Percentiles rank a stretch among this genome's conserved stretches.
Evolutionary conservation across 1,140 invertebrate species (phyloP).

Genomic region (Lordiphosa collinella): DNA sequence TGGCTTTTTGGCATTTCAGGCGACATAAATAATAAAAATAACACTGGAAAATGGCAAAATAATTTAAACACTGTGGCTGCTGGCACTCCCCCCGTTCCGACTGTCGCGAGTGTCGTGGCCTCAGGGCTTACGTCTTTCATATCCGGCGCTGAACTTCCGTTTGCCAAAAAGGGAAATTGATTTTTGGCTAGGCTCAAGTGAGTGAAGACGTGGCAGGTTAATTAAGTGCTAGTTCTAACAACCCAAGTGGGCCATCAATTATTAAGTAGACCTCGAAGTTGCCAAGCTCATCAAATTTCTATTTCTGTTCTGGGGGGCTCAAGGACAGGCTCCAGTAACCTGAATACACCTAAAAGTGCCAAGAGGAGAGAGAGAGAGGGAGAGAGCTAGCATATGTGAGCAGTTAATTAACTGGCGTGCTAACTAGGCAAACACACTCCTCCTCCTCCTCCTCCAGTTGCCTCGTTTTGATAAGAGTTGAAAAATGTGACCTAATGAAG

Average conservation of each 20-base stretch:
- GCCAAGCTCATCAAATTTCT: slow-evolving; percentile 42
- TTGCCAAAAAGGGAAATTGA: slow-evolving; percentile 57
- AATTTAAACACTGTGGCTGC: slow-evolving; percentile 9
- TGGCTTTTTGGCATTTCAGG: slow-evolving; percentile 38
- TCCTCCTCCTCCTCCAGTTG: not conserved
- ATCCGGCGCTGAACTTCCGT: slow-evolving; percentile 47
- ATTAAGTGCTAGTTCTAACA: slow-evolving; percentile 66
- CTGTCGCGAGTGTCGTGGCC: slow-evolving; percentile 36
- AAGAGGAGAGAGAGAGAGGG: not conserved
- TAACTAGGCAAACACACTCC: slow-evolving; percentile 51
- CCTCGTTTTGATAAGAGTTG: slow-evolving; percentile 24
- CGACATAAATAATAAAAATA: slow-evolving; percentile 51
- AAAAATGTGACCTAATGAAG: slow-evolving; percentile 72
- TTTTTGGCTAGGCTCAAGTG: slow-evolving; percentile 26
- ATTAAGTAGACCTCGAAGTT: slow-evolving; percentile 35
- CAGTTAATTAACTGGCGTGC: slow-evolving; percentile 61
- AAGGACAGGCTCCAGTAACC: slow-evolving; percentile 65
- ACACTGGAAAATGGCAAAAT: slow-evolving; percentile 10
- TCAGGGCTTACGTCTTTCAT: slow-evolving; percentile 68
- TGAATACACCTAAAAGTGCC: slow-evolving; percentile 27
- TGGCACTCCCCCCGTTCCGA: not conserved
- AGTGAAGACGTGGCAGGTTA: slow-evolving; percentile 23
- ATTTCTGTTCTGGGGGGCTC: slow-evolving; percentile 27
- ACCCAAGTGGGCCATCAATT: slow-evolving; percentile 33
- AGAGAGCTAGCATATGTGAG: slow-evolving; percentile 27